These are phyloP conservation scores for Lepidotrigona ventralis DNA, from an alignment of 1,140 invertebrate genomes.

Conservation along the genomic window DNA sequence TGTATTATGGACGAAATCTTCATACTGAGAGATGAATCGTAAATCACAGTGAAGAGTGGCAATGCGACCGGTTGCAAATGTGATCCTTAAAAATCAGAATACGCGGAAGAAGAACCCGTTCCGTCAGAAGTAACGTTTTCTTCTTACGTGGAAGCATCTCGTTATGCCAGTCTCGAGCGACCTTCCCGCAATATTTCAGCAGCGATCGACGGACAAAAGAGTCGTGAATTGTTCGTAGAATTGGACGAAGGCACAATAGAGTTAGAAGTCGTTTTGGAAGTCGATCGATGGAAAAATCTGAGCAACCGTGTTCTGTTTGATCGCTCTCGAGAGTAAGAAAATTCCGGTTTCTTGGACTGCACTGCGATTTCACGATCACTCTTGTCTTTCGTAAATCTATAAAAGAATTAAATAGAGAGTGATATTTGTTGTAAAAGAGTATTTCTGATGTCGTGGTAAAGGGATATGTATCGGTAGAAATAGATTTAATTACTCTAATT, in stretches of 20 bases:
- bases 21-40: neutral
- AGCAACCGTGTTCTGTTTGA: too few relatives aligned
- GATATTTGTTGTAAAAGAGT: neutral
- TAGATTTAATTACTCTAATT: neutral
- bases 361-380: neutral
- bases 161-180: constrained; percentile 3
- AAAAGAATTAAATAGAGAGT: neutral
- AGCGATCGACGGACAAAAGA: neutral
- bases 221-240: neutral
- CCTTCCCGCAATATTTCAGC: neutral
- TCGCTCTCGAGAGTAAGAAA: too few relatives aligned
- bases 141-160: constrained; percentile 33
- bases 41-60: neutral
- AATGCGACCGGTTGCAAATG: constrained; percentile 24
- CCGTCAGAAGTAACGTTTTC: constrained; percentile 10
- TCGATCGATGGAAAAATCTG: neutral
- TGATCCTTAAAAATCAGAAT: constrained; percentile 1
- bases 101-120: constrained; percentile 27
- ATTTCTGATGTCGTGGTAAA: neutral
- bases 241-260: neutral
- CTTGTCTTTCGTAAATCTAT: neutral
- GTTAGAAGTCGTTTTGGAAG: neutral
- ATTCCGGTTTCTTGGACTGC: neutral
- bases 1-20: neutral
- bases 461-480: neutral